These are phyloP conservation scores for Oxyruncus cristatus DNA, from an alignment of 2,113 vertebrate species.

Conservation along the genomic window DNA sequence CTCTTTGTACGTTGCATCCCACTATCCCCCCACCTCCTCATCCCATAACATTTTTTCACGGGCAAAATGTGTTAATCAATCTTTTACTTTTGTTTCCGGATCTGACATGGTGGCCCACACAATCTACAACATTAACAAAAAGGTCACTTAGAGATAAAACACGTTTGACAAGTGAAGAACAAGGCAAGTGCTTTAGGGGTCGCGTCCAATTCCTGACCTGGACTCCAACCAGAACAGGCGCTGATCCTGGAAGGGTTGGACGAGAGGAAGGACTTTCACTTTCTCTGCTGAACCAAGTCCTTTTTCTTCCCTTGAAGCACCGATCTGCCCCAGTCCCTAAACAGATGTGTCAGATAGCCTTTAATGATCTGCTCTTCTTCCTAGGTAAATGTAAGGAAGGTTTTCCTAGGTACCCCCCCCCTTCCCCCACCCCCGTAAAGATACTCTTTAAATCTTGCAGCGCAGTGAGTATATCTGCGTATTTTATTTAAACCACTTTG, in stretches of 20 bases:
- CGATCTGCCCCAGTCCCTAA: neutral
- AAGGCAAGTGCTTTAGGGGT: conserved; percentile 70
- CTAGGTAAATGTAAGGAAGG: neutral
- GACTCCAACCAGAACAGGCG: conserved; percentile 63
- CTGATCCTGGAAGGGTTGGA: conserved; percentile 31
- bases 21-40: neutral
- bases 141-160: conserved; percentile 76
- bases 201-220: conserved; percentile 72
- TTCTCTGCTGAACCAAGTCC: conserved; percentile 32
- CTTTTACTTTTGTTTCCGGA: conserved; percentile 71
- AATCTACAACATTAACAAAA: conserved; percentile 72
- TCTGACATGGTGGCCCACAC: conserved; percentile 74
- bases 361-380: neutral
- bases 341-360: conserved; percentile 22
- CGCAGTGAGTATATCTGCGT: neutral
- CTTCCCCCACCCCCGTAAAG: neutral
- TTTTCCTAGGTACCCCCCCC: neutral
- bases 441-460: conserved; percentile 4
- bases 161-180: conserved; percentile 74
- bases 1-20: conserved; percentile 44
- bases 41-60: conserved; percentile 56
- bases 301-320: conserved; percentile 17
- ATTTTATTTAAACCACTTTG: conserved; percentile 11
- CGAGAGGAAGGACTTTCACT: conserved; percentile 51
- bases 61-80: conserved; percentile 69